Evolutionary conservation across 37 sponge, comb jelly and placozoan species (phyloP), one percentile per base, ranked within the genome.

Genomic region (Halichondria panicea): DNA sequence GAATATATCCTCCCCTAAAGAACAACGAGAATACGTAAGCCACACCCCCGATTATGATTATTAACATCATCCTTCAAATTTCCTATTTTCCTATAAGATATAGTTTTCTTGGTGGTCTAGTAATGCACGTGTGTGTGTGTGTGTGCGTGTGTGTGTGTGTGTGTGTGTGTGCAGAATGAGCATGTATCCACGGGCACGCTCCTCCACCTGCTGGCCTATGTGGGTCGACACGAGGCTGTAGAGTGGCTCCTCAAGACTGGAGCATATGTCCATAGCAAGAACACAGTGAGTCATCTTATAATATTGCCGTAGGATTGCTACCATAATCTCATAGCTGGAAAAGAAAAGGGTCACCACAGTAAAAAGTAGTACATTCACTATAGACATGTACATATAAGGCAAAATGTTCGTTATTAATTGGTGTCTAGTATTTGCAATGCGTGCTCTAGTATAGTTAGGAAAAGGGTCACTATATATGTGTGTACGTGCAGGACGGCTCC

Each of bases 211-310:
- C 62, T 83, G n/a, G 82, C 87, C 8, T 86, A 72, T 66, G 63
- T 91, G 28, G 91, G 87, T 1, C 55, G 84, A 12, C 74, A 76
- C 21, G 74, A 72, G 36, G 77, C 81, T 19, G 82, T 60, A 30
- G 82, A 91, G 66, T 85, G 82, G 79, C 60, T 91, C 48, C 66
- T 91, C 45, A 68, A 79, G 36, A 81, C 83, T 15, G 75, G 80
- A 61, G 75, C 87, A 0, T 58, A 45, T 21, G 35, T 61, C 19
- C 72, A 85, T 57, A 12, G 50, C 9, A 40, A 25, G 60, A 72
- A 53, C 40, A 35, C 72, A 36, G 73, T 71, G 65, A 71, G 73
- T 15, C 6, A 12, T 2, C 21, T 18, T 41, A 36, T 55, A 11
- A 33, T 24, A 2, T 1, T 54, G 19, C 4, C 19, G 11, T 41